phyloP scores from a whole-genome alignment of 2,113 vertebrate genomes.

The Tamias sibiricus region DNA sequence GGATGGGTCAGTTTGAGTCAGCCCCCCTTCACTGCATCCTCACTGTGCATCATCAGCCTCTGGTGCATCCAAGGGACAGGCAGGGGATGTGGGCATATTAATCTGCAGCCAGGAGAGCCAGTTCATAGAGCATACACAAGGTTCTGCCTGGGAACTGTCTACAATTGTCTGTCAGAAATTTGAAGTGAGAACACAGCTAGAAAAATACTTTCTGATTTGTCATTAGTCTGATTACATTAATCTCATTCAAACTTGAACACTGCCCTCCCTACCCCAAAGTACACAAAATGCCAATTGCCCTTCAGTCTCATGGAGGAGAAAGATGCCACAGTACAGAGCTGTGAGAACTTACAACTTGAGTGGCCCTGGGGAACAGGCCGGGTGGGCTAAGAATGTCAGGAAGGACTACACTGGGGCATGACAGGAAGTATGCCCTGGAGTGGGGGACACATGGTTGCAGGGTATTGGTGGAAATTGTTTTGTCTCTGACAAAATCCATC shows the following conservation, averaged over 20 bases:
- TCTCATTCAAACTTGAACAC: not conserved
- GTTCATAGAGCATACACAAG: not conserved
- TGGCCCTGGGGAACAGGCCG: not conserved
- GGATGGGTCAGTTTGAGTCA: not conserved
- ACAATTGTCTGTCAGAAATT: not conserved
- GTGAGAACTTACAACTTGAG: not conserved
- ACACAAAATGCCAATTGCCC: not conserved
- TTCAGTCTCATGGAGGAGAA: not conserved
- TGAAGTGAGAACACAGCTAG: not conserved
- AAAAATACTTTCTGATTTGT: not conserved
- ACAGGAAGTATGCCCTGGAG: too few species aligned
- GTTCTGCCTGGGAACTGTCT: not conserved
- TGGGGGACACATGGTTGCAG: too few species aligned
- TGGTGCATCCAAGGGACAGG: not conserved
- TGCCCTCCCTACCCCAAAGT: too few species aligned
- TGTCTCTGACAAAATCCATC: not conserved
- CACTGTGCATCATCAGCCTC: not conserved
- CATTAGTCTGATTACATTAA: not conserved
- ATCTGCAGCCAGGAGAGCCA: not conserved
- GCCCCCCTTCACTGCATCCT: fast-evolving
- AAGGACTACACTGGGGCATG: not conserved
- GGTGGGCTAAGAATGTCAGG: not conserved
- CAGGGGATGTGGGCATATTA: too few species aligned
- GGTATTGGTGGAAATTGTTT: not conserved
- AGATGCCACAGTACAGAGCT: fast-evolving